phyloP scores from a whole-genome alignment of 2,113 vertebrate genomes.

The Cololabis saira region DNA sequence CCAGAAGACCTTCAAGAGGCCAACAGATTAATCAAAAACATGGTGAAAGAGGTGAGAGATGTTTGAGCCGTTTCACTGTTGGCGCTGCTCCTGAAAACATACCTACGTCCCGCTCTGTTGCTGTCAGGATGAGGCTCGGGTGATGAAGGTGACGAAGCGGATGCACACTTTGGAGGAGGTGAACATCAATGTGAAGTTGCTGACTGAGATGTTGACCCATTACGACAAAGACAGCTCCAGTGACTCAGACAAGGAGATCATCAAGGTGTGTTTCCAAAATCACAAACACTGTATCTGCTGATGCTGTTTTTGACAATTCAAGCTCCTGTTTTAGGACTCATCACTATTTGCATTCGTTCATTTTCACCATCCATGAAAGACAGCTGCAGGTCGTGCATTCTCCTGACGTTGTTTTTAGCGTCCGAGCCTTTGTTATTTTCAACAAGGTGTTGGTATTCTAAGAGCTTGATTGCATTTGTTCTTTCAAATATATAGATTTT shows the following conservation, averaged over 20 bases:
- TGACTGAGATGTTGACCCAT: constrained; percentile 94
- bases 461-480: too few species aligned
- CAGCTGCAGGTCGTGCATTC: too few species aligned
- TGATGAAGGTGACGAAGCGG: constrained; percentile 90
- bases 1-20: constrained; percentile 97
- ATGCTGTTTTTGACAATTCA: too few species aligned
- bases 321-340: too few species aligned
- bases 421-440: too few species aligned
- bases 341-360: too few species aligned
- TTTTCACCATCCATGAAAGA: too few species aligned
- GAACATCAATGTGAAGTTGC: constrained; percentile 92
- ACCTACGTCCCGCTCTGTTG: neutral
- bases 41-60: constrained; percentile 96
- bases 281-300: neutral
- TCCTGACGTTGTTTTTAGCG: too few species aligned
- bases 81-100: too few species aligned
- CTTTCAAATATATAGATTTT: too few species aligned
- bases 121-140: constrained; percentile 93
- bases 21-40: constrained; percentile 98
- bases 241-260: constrained; percentile 91
- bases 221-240: constrained; percentile 89
- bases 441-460: too few species aligned
- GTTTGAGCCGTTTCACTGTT: constrained; percentile 60
- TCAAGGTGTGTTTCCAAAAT: constrained; percentile 82
- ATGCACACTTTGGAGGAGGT: constrained; percentile 92